These are phyloP conservation scores for Bettongia penicillata DNA, from an alignment of 2,113 vertebrate genomes.

Conservation along the genomic window DNA sequence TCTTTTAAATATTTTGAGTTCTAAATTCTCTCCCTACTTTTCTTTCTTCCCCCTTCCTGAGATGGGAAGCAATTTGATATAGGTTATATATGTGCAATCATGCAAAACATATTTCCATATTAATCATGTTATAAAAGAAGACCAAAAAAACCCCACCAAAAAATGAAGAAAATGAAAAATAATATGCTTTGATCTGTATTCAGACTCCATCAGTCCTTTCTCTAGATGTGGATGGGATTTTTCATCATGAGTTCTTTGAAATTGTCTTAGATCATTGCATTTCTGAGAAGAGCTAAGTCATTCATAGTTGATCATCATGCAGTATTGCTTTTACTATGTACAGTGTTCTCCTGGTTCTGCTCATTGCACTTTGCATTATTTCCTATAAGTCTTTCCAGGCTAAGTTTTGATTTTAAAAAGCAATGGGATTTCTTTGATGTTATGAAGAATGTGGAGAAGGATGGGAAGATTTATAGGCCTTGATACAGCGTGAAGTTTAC, in stretches of 20 bases:
- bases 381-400: not conserved
- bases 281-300: not conserved
- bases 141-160: not conserved
- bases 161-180: not conserved
- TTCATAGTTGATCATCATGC: not conserved
- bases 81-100: not conserved
- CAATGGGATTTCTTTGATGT: constrained; percentile 27
- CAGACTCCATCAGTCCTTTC: not conserved
- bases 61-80: not conserved
- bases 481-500: not conserved
- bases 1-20: not conserved
- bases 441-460: not conserved
- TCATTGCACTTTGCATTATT: not conserved
- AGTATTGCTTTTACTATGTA: not conserved
- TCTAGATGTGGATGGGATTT: not conserved
- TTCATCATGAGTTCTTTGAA: not conserved
- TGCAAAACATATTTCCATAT: not conserved
- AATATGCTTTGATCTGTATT: not conserved
- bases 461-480: not conserved
- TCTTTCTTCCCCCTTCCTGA: no score
- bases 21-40: not conserved
- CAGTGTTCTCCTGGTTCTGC: not conserved
- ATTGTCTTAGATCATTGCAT: not conserved
- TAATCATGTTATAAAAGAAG: not conserved
- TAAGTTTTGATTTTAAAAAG: constrained; percentile 21